Evolutionary conservation across 2,113 vertebrate species (phyloP).

Genomic region (Rhinichthys klamathensis): DNA sequence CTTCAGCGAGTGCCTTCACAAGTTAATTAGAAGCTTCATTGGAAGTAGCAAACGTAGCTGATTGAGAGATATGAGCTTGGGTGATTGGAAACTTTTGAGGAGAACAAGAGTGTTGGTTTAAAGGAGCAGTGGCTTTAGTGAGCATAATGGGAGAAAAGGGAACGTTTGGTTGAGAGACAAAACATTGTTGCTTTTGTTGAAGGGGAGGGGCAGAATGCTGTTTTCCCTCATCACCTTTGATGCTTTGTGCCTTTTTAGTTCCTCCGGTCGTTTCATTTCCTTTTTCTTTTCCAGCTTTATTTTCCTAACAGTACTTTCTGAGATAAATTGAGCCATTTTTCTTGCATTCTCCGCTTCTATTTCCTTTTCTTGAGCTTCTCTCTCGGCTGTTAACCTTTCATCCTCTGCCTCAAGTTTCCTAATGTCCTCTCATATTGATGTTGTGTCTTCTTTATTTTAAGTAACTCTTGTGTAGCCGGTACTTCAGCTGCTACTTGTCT

Average conservation of each 20-base stretch:
- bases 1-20: constrained; percentile 23
- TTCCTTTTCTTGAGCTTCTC: constrained; percentile 48
- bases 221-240: neutral
- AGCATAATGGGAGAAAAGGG: neutral
- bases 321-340: constrained; percentile 33
- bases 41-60: neutral
- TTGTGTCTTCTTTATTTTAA: constrained; percentile 41
- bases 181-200: neutral
- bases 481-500: constrained; percentile 40
- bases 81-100: neutral
- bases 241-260: constrained; percentile 39
- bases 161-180: neutral
- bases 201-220: neutral
- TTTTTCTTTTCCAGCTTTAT: constrained; percentile 38
- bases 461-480: constrained; percentile 29
- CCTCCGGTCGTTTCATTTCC: constrained; percentile 29
- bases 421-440: constrained; percentile 44
- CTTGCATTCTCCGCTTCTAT: constrained; percentile 44
- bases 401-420: constrained; percentile 41
- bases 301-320: constrained; percentile 36
- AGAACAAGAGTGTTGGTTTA: neutral
- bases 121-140: too few species aligned
- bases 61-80: constrained; percentile 12
- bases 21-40: constrained; percentile 27
- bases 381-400: constrained; percentile 29